Conservation (phyloP, 2,797 vertebrate species). For the Melopsittacus undulatus region DNA sequence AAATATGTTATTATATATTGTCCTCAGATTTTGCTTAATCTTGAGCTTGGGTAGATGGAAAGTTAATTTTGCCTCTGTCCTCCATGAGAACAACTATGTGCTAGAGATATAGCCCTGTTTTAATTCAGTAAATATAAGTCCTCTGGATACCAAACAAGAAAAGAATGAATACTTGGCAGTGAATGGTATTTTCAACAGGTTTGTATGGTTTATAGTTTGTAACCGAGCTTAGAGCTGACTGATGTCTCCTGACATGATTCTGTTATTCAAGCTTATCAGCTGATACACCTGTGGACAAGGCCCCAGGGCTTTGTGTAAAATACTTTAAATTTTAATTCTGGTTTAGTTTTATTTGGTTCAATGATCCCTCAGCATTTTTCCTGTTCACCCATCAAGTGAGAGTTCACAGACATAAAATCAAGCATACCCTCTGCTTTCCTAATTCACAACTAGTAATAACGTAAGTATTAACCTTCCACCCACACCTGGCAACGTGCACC, state of each 20-base stretch:
- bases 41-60: not conserved
- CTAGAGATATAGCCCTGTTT: not conserved
- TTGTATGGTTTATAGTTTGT: not conserved
- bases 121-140: not conserved
- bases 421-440: not conserved
- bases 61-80: not conserved
- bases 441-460: not conserved
- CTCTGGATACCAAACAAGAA: not conserved
- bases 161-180: not conserved
- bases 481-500: not conserved
- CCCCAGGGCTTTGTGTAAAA: not conserved
- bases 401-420: not conserved
- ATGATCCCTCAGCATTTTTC: not conserved
- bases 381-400: not conserved
- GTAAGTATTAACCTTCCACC: not conserved
- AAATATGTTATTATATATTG: not conserved
- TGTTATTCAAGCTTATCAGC: not conserved
- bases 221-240: not conserved
- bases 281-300: not conserved
- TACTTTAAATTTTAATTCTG: not conserved
- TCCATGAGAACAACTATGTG: not conserved
- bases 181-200: not conserved
- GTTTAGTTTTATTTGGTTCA: not conserved
- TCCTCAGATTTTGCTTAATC: not conserved
- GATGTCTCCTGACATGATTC: not conserved